These are phyloP conservation scores for Zophobas morio DNA, from an alignment of 1,140 invertebrate genomes.

Conservation along the genomic window DNA sequence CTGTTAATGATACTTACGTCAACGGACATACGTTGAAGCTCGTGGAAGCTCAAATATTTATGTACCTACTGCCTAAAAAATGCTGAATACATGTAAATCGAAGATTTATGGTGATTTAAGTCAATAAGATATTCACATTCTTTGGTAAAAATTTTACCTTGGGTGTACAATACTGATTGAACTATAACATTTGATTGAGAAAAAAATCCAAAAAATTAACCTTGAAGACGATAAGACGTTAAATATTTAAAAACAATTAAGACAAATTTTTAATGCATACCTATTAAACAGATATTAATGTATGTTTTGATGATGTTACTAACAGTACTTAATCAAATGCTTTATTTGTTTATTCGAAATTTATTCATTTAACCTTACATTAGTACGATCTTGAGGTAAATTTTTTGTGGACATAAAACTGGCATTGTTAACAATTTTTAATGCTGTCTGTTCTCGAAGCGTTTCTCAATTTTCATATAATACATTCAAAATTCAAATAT, in stretches of 20 bases:
- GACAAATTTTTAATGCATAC: background rate
- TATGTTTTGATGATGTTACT: too few relatives aligned
- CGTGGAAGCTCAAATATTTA: background rate
- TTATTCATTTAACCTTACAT: too few relatives aligned
- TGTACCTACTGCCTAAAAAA: background rate
- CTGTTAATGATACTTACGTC: too few relatives aligned
- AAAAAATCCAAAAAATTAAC: background rate
- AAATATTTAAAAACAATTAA: constrained; percentile 2
- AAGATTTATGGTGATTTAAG: constrained; percentile 6
- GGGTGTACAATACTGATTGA: constrained; percentile 6
- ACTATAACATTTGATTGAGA: constrained; percentile 7
- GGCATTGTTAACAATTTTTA: too few relatives aligned
- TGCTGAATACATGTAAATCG: background rate
- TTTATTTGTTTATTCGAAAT: too few relatives aligned
- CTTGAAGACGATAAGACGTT: background rate
- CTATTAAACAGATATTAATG: too few relatives aligned
- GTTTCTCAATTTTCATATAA: too few relatives aligned
- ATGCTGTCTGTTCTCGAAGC: too few relatives aligned
- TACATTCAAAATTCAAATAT: background rate
- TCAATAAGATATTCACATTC: constrained; percentile 1
- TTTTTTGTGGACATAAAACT: too few relatives aligned
- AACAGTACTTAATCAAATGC: too few relatives aligned
- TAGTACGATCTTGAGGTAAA: too few relatives aligned
- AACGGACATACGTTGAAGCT: too few relatives aligned
- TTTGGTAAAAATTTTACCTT: background rate